phyloP scores from a whole-genome alignment of 2,888 invertebrate genomes.

The Pyrgus malvae region DNA sequence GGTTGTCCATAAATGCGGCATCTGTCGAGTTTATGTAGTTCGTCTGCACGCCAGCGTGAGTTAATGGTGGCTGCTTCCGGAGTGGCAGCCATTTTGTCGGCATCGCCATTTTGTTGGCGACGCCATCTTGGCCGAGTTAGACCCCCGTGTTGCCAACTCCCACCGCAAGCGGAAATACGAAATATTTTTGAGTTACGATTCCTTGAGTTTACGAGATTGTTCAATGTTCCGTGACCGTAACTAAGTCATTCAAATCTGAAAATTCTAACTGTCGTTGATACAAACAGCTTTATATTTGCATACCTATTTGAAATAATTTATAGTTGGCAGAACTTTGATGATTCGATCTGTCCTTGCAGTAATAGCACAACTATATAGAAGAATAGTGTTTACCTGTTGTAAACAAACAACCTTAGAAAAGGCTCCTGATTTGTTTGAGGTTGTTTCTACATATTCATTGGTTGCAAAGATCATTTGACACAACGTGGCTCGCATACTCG shows the following conservation, averaged over 20 bases:
- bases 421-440: too few relatives aligned
- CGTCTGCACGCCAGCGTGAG: conserved; percentile 45
- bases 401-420: too few relatives aligned
- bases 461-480: too few relatives aligned
- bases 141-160: conserved; percentile 28
- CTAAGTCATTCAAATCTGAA: conserved; percentile 5
- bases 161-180: conserved; percentile 21
- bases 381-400: too few relatives aligned
- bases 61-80: conserved; percentile 55
- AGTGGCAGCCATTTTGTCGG: conserved; percentile 47
- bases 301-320: too few relatives aligned
- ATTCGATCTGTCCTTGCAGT: too few relatives aligned
- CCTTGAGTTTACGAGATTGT: conserved; percentile 20
- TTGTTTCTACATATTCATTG: too few relatives aligned
- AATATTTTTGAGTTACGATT: conserved; percentile 27
- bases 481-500: too few relatives aligned
- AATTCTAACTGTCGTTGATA: too few relatives aligned
- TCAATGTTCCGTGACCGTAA: conserved; percentile 17
- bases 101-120: conserved; percentile 42
- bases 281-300: too few relatives aligned
- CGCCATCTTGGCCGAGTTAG: conserved; percentile 27
- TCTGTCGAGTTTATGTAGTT: conserved; percentile 43
- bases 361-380: too few relatives aligned
- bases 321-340: too few relatives aligned
- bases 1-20: conserved; percentile 42